Evolutionary conservation across 2,797 vertebrate species (phyloP).

Genomic region (Oreonectes daqikongensis): DNA sequence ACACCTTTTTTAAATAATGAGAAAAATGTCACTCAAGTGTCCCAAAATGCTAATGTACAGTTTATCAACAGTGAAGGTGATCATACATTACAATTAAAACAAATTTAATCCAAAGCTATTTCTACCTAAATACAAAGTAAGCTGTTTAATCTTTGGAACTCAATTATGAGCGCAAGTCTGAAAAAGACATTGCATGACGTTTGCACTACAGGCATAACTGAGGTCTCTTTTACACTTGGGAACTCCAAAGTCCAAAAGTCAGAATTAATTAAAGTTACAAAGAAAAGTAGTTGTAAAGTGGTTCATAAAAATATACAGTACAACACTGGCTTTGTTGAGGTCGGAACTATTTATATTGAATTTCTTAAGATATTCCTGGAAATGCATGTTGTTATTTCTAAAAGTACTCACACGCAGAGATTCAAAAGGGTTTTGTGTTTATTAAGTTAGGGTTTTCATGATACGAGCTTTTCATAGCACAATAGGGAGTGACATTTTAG

Average conservation of each 20-base stretch:
- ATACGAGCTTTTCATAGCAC: background rate
- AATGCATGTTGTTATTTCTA: background rate
- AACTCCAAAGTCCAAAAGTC: background rate
- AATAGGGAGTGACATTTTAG: background rate
- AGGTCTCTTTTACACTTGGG: background rate
- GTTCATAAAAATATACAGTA: constrained; percentile 1
- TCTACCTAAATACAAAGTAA: no score
- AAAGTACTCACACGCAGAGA: background rate
- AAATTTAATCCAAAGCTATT: no score
- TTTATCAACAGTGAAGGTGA: no score
- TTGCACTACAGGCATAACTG: background rate
- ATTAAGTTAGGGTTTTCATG: background rate
- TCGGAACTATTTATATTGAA: background rate
- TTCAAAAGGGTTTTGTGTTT: background rate
- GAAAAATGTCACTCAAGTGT: no score
- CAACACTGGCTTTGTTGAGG: background rate
- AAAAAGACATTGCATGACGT: background rate
- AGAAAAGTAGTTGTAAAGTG: background rate
- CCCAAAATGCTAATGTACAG: no score
- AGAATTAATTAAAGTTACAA: constrained; percentile 1
- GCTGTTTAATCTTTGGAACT: background rate
- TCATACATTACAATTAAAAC: no score
- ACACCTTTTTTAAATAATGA: no score
- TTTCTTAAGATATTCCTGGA: background rate
- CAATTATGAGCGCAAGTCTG: background rate